Conservation (phyloP, 2,113 vertebrate genomes). For the Myiozetetes cayanensis region DNA sequence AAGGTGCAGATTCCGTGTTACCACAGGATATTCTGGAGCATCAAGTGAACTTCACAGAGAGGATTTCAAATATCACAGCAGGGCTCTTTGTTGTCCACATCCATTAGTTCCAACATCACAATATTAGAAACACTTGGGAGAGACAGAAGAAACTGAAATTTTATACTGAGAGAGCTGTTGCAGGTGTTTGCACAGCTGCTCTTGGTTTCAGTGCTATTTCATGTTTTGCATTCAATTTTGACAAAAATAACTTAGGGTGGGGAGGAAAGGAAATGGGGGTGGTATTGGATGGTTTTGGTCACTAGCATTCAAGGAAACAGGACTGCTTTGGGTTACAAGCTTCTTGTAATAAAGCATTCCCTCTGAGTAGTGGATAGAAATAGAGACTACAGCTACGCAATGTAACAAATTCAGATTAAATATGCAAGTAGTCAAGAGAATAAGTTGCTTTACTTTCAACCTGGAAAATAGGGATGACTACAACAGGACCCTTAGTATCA, state of each 20-base stretch:
- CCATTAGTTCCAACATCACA: background rate
- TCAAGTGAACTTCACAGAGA: background rate
- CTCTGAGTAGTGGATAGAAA: background rate
- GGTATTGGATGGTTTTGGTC: background rate
- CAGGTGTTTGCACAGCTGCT: background rate
- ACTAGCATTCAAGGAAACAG: background rate
- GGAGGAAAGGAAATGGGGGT: background rate
- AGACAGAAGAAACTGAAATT: background rate
- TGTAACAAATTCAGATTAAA: background rate
- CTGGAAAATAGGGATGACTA: background rate
- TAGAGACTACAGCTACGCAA: background rate
- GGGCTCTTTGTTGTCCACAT: background rate
- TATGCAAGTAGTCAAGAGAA: background rate
- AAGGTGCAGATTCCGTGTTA: background rate
- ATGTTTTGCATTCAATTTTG: background rate
- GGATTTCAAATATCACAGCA: background rate
- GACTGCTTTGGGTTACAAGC: background rate
- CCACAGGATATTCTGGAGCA: background rate
- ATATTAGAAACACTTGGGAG: background rate
- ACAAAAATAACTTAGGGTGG: background rate
- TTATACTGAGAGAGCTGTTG: background rate
- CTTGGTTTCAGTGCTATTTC: background rate
- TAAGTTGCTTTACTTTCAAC: background rate
- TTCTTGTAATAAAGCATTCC: background rate
- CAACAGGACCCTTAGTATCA: background rate